Evolutionary conservation across 2,888 invertebrate genomes (phyloP), one percentile per base, ranked within the genome.

Genomic region (Coleophora flavipennella): DNA sequence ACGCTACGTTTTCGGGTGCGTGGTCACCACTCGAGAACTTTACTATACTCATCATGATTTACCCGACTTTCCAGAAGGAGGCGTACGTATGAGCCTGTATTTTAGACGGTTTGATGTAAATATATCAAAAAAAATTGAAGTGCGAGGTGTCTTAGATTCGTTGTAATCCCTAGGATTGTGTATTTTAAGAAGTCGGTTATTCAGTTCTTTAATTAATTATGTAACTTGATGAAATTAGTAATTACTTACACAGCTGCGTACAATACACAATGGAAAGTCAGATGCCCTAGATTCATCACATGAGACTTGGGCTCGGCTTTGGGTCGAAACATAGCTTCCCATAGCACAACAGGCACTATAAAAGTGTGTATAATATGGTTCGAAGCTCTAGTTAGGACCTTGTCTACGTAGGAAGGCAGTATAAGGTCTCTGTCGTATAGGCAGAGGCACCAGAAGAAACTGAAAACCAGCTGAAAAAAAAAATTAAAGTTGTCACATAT

Each of bases 301-400:
- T 81, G 80, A 0, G 64, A 65, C 33, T 41, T 59, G 0, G 79
- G 80, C 26, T 48, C 46, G 0, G 25, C 32, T n/a, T 75, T 60
- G 0, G 71, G 68, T 12, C 61, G 56, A 11, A 65, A 65, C 0
- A 61, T 1, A 0, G 73, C 33, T 37, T 83, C 83, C 65, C 69
- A 73, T 0, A 80, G 1, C 0, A 52, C 69, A 0, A 78, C 48
- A 0, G 75, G 72, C 0, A 76, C 41, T 3, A 81, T 74, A 3
- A 60, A 47, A 0, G 81, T 73, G 12, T 83, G 83, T 10, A 80
- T 61, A 0, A 80, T 58, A 9, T 83, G 83, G 42, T 81, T 81
- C 0, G 71, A 65, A 0, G 57, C 41, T 0, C 51, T 45, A 0
- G 64, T 58, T 4, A 83, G 46, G 0, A 72, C 43, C 10, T 58